Evolutionary conservation across 2,797 vertebrate species (phyloP).

Genomic region (Fratercula arctica): DNA sequence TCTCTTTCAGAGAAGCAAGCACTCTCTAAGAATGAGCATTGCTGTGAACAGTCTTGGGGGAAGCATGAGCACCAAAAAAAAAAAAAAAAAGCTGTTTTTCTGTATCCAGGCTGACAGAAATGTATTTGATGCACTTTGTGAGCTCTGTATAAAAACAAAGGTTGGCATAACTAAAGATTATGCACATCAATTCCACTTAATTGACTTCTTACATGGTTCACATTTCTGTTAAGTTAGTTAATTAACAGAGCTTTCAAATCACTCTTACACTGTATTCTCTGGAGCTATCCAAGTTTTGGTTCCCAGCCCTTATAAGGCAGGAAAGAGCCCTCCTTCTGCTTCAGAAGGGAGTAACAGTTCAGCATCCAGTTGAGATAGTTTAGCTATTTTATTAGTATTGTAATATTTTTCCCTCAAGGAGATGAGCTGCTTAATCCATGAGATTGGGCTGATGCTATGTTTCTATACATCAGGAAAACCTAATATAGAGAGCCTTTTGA

Average conservation of each 20-base stretch:
- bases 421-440: constrained; percentile 29
- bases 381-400: constrained; percentile 42
- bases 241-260: constrained; percentile 60
- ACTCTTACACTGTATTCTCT: neutral
- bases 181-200: constrained; percentile 53
- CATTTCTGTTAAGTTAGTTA: constrained; percentile 53
- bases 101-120: neutral
- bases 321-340: neutral
- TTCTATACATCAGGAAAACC: constrained; percentile 30
- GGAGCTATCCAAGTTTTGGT: constrained; percentile 8
- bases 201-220: constrained; percentile 54
- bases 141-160: constrained; percentile 27
- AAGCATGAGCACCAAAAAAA: neutral
- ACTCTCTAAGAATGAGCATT: neutral
- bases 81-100: neutral
- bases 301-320: neutral
- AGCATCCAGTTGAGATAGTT: constrained; percentile 13
- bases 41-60: neutral
- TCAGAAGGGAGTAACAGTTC: constrained; percentile 1
- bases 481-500: constrained; percentile 10
- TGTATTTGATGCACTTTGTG: neutral
- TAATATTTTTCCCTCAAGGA: constrained; percentile 16
- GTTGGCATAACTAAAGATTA: neutral
- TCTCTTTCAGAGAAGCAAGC: neutral
- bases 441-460: constrained; percentile 16